These are phyloP conservation scores for Agrotis clavis DNA, from an alignment of 2,888 invertebrate species.

Conservation along the genomic window DNA sequence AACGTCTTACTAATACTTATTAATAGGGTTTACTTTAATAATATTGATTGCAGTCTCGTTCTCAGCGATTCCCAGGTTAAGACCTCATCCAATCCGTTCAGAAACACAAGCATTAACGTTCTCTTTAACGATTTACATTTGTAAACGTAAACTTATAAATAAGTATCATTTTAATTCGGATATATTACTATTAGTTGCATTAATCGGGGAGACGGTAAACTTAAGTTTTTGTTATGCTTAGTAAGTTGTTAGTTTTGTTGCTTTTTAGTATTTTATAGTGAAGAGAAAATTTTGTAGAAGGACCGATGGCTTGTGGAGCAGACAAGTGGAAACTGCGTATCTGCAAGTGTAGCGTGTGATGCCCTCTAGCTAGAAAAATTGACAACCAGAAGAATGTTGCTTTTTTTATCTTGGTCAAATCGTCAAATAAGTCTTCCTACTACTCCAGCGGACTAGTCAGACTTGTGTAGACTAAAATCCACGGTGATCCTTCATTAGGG, in stretches of 20 bases:
- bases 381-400: too few relatives aligned
- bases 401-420: too few relatives aligned
- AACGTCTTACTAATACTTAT: conserved; percentile 39
- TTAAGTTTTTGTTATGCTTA: conserved; percentile 4
- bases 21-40: conserved; percentile 27
- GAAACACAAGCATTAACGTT: conserved; percentile 49
- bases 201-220: background rate
- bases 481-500: too few relatives aligned
- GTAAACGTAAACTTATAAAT: conserved; percentile 30
- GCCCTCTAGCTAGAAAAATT: too few relatives aligned
- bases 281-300: background rate
- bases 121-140: conserved; percentile 42
- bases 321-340: too few relatives aligned
- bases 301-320: too few relatives aligned
- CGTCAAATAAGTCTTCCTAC: too few relatives aligned
- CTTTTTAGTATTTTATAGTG: background rate
- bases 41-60: conserved; percentile 36
- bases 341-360: too few relatives aligned
- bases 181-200: conserved; percentile 14
- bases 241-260: background rate
- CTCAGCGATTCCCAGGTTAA: conserved; percentile 36
- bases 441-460: too few relatives aligned
- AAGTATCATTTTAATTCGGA: conserved; percentile 30
- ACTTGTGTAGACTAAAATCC: too few relatives aligned
- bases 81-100: conserved; percentile 34